Evolutionary conservation across 2,113 vertebrate species (phyloP).

Genomic region (Hiodon alosoides): DNA sequence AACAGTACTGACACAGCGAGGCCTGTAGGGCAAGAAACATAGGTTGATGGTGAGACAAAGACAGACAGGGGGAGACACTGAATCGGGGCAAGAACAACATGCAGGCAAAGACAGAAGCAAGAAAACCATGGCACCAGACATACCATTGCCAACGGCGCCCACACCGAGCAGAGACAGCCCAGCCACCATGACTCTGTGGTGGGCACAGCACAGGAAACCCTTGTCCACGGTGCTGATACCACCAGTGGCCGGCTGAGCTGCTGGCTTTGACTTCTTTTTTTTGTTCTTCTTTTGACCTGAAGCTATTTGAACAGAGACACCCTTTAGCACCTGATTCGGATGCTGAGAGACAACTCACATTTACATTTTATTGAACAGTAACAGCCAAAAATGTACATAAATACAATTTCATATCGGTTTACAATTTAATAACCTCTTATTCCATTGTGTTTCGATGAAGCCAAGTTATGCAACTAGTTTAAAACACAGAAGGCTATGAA

Average conservation of each 20-base stretch:
- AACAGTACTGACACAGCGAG: slow-evolving; percentile 66
- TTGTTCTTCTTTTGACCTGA: slow-evolving; percentile 75
- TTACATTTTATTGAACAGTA: too few species aligned
- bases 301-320: slow-evolving; percentile 23
- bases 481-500: too few species aligned
- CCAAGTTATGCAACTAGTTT: too few species aligned
- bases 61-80: not conserved
- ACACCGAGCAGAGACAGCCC: slow-evolving; percentile 73
- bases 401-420: too few species aligned
- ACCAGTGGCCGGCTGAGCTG: slow-evolving; percentile 25
- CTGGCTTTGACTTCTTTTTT: slow-evolving; percentile 68
- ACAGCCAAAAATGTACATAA: too few species aligned
- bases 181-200: slow-evolving; percentile 89
- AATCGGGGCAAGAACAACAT: not conserved
- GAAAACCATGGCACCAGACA: not conserved
- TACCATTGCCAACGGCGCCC: slow-evolving; percentile 46
- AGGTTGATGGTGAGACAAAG: not conserved
- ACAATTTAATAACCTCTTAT: too few species aligned
- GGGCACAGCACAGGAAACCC: slow-evolving; percentile 86
- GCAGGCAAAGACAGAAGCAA: not conserved
- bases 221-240: slow-evolving; percentile 62
- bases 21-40: slow-evolving; percentile 50
- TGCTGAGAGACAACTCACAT: too few species aligned
- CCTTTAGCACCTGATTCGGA: too few species aligned
- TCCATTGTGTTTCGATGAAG: too few species aligned